These are phyloP conservation scores for Agrenia bidenticulata DNA, from an alignment of 2,888 invertebrate species.

Conservation along the genomic window DNA sequence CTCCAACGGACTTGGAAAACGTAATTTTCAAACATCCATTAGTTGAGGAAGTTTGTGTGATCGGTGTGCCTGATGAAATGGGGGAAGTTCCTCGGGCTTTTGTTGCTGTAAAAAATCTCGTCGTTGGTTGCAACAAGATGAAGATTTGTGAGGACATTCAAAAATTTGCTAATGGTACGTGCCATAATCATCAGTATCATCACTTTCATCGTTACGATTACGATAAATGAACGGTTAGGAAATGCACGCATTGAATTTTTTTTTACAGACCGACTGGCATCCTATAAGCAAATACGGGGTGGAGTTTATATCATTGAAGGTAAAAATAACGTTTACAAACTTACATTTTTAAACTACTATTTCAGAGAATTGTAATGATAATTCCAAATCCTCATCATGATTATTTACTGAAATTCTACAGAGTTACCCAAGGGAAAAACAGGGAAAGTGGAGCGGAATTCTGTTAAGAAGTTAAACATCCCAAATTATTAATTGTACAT, in stretches of 20 bases:
- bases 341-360: neutral
- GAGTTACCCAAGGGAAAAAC: conserved; percentile 35
- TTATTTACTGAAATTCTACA: neutral
- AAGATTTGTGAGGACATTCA: conserved; percentile 32
- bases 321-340: neutral
- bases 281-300: conserved; percentile 29
- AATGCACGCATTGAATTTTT: no score
- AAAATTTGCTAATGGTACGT: conserved; percentile 41
- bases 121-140: neutral
- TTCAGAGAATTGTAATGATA: no score
- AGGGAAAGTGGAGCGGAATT: conserved; percentile 24
- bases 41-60: conserved; percentile 42
- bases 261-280: conserved; percentile 26
- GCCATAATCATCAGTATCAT: no score
- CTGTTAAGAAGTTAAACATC: neutral
- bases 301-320: conserved; percentile 22
- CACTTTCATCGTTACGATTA: no score
- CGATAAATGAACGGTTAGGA: neutral
- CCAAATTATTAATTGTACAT: no score
- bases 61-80: conserved; percentile 37
- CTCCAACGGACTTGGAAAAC: conserved; percentile 47
- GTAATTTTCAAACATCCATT: conserved; percentile 42
- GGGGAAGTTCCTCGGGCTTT: conserved; percentile 45
- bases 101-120: conserved; percentile 20
- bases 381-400: no score